These are phyloP conservation scores for Lasioglossum zephyrum DNA, from an alignment of 2,888 invertebrate genomes.

Conservation along the genomic window DNA sequence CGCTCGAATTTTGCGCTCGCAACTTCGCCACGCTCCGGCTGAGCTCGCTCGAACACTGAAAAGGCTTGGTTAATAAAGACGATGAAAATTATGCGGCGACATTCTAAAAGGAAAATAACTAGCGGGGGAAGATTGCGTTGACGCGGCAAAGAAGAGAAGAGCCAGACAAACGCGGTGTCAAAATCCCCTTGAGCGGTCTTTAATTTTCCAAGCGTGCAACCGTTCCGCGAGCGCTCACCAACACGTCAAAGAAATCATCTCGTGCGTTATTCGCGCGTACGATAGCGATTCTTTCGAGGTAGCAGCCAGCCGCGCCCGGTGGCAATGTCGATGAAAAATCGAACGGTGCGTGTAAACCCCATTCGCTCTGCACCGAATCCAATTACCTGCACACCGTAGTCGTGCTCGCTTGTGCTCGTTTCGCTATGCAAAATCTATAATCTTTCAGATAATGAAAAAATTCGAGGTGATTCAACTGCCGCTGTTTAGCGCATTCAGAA, in stretches of 20 bases:
- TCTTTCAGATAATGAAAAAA: neutral
- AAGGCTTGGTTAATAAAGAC: constrained; percentile 46
- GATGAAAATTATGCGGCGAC: constrained; percentile 37
- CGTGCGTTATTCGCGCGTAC: neutral
- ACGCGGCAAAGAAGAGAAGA: constrained; percentile 14
- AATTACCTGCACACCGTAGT: neutral
- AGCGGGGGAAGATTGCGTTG: constrained; percentile 23
- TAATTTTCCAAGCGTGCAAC: constrained; percentile 8
- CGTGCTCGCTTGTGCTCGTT: neutral
- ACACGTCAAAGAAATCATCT: neutral
- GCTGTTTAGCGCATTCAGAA: neutral
- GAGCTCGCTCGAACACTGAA: constrained; percentile 12
- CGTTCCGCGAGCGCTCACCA: neutral
- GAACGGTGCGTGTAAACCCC: constrained; percentile 4
- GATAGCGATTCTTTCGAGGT: neutral
- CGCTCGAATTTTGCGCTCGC: constrained; percentile 24
- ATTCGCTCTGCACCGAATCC: neutral
- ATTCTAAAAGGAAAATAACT: constrained; percentile 30
- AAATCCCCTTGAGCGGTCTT: constrained; percentile 16
- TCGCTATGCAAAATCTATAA: neutral
- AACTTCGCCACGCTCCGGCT: neutral
- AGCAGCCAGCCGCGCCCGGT: neutral
- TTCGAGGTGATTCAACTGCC: neutral
- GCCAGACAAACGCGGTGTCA: constrained; percentile 4
- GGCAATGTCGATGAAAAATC: constrained; percentile 15